phyloP scores from a whole-genome alignment of 2,888 invertebrate species.

The Caenorhabditis becei region DNA sequence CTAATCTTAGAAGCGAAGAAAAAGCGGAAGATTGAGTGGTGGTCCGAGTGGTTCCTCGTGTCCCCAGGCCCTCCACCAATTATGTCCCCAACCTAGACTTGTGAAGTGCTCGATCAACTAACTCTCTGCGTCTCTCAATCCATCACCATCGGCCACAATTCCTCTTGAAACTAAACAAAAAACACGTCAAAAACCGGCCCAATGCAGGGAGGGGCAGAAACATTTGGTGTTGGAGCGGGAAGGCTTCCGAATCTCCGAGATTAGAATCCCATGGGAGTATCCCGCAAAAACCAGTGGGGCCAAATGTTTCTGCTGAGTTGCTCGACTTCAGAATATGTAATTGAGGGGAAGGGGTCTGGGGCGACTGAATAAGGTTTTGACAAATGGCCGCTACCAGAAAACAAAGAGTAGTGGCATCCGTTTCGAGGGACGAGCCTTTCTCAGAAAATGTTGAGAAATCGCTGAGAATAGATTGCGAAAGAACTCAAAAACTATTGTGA shows the following conservation, averaged over 20 bases:
- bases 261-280: constrained; percentile 47
- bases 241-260: constrained; percentile 11
- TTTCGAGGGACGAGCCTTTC: not conserved
- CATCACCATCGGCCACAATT: not conserved
- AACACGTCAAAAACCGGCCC: constrained; percentile 26
- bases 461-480: not conserved
- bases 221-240: constrained; percentile 10
- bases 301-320: constrained; percentile 20
- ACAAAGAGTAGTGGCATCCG: constrained; percentile 1
- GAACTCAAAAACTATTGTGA: not conserved
- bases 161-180: constrained; percentile 50
- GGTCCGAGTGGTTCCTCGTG: constrained; percentile 26
- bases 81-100: constrained; percentile 48
- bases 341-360: not conserved
- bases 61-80: constrained; percentile 30
- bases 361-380: constrained; percentile 15
- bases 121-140: constrained; percentile 28
- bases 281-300: constrained; percentile 18
- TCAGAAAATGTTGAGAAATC: not conserved
- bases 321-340: not conserved
- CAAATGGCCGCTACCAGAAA: constrained; percentile 3
- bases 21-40: constrained; percentile 7
- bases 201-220: constrained; percentile 22
- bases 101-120: constrained; percentile 39
- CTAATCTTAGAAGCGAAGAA: constrained; percentile 19